A percentile compares a stretch with the other conserved stretches of the same genome.
phyloP scores from a whole-genome alignment of 2,113 vertebrate species.

The Astur gentilis region DNA sequence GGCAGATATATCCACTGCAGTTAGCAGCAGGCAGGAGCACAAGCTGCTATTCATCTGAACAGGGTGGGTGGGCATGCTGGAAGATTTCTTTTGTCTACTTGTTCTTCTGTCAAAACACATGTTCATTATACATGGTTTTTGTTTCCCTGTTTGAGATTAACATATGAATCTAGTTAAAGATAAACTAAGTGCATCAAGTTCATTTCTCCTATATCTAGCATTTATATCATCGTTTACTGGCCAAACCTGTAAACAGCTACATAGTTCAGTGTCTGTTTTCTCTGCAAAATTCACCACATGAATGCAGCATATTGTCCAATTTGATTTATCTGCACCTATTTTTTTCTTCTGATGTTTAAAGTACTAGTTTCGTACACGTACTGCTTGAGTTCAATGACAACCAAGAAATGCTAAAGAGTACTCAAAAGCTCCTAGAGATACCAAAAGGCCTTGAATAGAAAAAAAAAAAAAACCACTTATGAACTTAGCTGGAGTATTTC shows the following conservation, averaged over 20 bases:
- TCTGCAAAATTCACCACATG: neutral
- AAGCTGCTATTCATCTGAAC: neutral
- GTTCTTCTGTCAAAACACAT: neutral
- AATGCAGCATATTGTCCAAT: neutral
- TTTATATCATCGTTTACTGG: neutral
- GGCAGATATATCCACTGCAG: neutral
- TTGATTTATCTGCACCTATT: neutral
- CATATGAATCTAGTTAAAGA: neutral
- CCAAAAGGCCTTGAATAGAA: neutral
- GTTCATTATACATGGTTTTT: neutral
- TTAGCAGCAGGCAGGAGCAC: neutral
- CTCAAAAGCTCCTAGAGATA: neutral
- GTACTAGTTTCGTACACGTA: neutral
- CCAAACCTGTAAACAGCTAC: neutral
- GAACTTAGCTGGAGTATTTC: neutral
- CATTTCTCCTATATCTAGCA: neutral
- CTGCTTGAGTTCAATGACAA: neutral
- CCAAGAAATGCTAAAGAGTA: neutral
- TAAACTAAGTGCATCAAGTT: neutral
- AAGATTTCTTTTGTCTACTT: neutral
- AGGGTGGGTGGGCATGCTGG: neutral
- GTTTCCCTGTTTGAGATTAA: neutral
- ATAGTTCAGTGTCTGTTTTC: neutral
- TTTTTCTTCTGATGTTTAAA: neutral
- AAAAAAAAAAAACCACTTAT: neutral